Percentiles rank a stretch among this genome's conserved stretches.
Conservation (phyloP, 2,797 vertebrate genomes). For the Carapus acus region DNA sequence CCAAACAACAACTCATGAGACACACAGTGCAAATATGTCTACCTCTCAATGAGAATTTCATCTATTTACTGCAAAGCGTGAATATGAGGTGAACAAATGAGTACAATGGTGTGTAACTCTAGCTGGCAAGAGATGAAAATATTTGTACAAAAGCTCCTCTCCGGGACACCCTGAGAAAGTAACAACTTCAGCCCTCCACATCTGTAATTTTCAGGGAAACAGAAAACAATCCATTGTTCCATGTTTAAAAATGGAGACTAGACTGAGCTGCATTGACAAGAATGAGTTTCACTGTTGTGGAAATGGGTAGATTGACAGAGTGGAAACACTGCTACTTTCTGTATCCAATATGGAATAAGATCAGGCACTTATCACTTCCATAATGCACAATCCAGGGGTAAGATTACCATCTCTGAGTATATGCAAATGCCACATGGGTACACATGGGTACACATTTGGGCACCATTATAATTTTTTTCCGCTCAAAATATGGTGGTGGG, state of each 20-base stretch:
- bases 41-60: slow-evolving; percentile 42
- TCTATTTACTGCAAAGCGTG: too few relatives aligned
- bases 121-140: too few relatives aligned
- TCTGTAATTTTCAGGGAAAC: too few relatives aligned
- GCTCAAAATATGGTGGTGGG: slow-evolving; percentile 64
- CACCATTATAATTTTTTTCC: slow-evolving; percentile 39
- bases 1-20: slow-evolving; percentile 9
- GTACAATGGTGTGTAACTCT: too few relatives aligned
- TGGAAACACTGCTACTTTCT: slow-evolving; percentile 34
- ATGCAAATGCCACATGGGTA: slow-evolving; percentile 46
- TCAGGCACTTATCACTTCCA: slow-evolving; percentile 47
- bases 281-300: slow-evolving; percentile 6
- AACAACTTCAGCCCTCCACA: too few relatives aligned
- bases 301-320: slow-evolving; percentile 15
- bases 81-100: too few relatives aligned
- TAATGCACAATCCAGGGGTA: slow-evolving; percentile 58
- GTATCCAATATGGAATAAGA: slow-evolving; percentile 53
- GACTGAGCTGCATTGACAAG: too few relatives aligned
- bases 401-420: slow-evolving; percentile 57
- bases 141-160: too few relatives aligned
- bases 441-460: slow-evolving; percentile 22
- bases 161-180: too few relatives aligned
- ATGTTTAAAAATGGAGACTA: too few relatives aligned
- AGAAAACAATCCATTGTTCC: too few relatives aligned
- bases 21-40: slow-evolving; percentile 12